phyloP scores from a whole-genome alignment of 2,888 invertebrate species.

The Agriopis leucophaearia region DNA sequence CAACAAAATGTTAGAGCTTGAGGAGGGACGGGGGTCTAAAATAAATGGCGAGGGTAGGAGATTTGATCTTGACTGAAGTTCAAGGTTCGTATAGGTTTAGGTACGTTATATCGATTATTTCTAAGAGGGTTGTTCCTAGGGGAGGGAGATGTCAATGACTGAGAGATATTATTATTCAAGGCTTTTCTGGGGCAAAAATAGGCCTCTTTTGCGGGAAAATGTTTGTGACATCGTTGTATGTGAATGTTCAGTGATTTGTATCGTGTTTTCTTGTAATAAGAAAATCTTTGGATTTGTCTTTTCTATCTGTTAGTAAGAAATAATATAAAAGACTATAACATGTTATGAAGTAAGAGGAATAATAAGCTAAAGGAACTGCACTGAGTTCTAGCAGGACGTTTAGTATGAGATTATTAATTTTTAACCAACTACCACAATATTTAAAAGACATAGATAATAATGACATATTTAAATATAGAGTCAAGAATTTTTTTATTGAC shows the following conservation, averaged over 20 bases:
- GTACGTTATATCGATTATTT: conserved; percentile 30
- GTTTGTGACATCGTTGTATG: neutral
- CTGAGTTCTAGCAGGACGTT: too few species aligned
- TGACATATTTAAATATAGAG: too few species aligned
- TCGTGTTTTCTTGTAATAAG: neutral
- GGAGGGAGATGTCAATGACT: conserved; percentile 19
- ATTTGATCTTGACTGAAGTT: conserved; percentile 35
- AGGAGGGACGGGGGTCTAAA: conserved; percentile 22
- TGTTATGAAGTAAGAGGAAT: too few species aligned
- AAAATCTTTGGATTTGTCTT: too few species aligned
- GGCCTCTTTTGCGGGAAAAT: neutral
- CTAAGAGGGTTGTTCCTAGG: conserved; percentile 13
- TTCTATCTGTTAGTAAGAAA: too few species aligned
- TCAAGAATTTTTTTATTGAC: too few species aligned
- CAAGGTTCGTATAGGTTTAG: conserved; percentile 36
- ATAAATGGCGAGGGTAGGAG: conserved; percentile 30
- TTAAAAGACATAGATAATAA: too few species aligned
- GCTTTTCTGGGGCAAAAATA: conserved; percentile 5
- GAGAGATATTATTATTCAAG: conserved; percentile 13
- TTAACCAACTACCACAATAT: too few species aligned
- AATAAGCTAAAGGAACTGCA: too few species aligned
- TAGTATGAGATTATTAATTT: too few species aligned
- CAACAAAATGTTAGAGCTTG: conserved; percentile 24
- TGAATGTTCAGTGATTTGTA: neutral
- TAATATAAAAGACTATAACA: too few species aligned